Percentiles rank a stretch among this genome's conserved stretches.
Conservation (phyloP, 2,797 vertebrate species). For the Enteromius afrohamiltoni region DNA sequence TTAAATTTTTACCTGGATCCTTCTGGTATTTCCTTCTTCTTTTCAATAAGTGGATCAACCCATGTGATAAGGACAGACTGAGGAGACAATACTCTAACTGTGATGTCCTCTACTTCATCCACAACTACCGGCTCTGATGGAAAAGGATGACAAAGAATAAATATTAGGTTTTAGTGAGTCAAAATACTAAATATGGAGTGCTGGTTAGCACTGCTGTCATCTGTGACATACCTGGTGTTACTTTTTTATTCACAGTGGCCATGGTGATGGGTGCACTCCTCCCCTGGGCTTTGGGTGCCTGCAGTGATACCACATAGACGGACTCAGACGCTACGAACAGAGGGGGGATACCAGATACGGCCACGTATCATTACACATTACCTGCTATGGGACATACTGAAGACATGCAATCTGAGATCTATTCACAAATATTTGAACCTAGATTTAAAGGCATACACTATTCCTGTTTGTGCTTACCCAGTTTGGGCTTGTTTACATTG, state of each 20-base stretch:
- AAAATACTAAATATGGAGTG: not conserved
- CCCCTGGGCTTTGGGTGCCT: conserved; percentile 84
- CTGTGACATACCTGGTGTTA: conserved; percentile 82
- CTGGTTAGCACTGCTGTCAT: conserved; percentile 1
- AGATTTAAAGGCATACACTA: not conserved
- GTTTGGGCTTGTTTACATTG: conserved; percentile 81
- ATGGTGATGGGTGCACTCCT: conserved; percentile 82
- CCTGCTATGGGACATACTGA: conserved; percentile 41
- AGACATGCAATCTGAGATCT: conserved; percentile 22
- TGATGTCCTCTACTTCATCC: conserved; percentile 86
- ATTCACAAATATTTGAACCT: not conserved
- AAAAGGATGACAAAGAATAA: conserved; percentile 31
- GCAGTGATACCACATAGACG: conserved; percentile 94
- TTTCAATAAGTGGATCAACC: conserved; percentile 89
- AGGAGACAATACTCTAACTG: conserved; percentile 92
- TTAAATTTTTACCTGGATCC: conserved; percentile 69
- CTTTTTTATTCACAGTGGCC: conserved; percentile 81
- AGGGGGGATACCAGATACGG: conserved; percentile 80
- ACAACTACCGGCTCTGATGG: conserved; percentile 85
- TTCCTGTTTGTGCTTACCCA: conserved; percentile 78
- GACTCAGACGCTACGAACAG: conserved; percentile 92
- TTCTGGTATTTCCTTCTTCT: conserved; percentile 75
- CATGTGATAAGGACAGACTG: conserved; percentile 94
- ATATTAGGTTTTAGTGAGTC: not conserved
- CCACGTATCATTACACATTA: conserved; percentile 68